Conservation (phyloP, 1,140 invertebrate genomes). For the Drosophila sproati region DNA sequence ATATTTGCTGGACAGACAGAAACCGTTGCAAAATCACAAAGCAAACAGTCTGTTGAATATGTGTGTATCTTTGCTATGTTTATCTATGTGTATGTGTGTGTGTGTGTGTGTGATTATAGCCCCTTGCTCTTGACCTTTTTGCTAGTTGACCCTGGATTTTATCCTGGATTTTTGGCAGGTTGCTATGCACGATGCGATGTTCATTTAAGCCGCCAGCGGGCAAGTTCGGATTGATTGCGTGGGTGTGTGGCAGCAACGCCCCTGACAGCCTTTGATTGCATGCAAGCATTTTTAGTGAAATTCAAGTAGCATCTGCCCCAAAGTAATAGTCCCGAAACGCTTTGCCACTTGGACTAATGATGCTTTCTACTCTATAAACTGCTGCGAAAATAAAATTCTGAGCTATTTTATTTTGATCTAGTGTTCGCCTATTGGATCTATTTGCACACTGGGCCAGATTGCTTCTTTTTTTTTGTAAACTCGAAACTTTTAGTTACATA, state of each 20-base stretch:
- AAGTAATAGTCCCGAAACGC: constrained; percentile 36
- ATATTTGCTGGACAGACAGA: constrained; percentile 53
- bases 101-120: constrained; percentile 44
- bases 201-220: constrained; percentile 41
- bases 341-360: constrained; percentile 40
- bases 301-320: constrained; percentile 33
- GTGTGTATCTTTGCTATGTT: neutral
- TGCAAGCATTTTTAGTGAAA: constrained; percentile 37
- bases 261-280: constrained; percentile 36
- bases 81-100: constrained; percentile 15
- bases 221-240: constrained; percentile 36
- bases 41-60: constrained; percentile 41
- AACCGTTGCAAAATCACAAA: constrained; percentile 36
- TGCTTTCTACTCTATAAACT: constrained; percentile 16
- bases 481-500: no score
- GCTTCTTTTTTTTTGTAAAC: no score
- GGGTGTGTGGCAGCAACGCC: constrained; percentile 17
- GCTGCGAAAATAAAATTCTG: constrained; percentile 4
- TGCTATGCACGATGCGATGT: constrained; percentile 28
- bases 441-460: no score
- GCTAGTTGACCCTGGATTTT: constrained; percentile 21
- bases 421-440: neutral
- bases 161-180: constrained; percentile 33
- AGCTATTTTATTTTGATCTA: constrained; percentile 3
- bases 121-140: constrained; percentile 70